Evolutionary conservation across 2,888 invertebrate species (phyloP).

Genomic region (Tenthredo mesomela): DNA sequence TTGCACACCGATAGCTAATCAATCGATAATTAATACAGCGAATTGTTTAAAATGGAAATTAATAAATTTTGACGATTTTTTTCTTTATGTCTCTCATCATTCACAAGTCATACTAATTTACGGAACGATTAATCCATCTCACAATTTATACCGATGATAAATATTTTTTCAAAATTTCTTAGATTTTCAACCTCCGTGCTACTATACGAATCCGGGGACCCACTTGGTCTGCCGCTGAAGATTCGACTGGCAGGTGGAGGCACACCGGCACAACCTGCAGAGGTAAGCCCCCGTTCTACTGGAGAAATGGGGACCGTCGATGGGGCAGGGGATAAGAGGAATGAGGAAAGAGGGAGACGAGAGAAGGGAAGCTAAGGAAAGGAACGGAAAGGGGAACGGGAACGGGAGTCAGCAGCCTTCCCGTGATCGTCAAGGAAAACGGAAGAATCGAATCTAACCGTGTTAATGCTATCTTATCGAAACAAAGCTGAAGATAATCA

Average conservation of each 20-base stretch:
- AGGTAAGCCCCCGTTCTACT: conserved; percentile 71
- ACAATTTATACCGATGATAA: neutral
- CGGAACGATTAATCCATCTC: neutral
- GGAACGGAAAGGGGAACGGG: neutral
- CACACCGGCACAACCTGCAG: conserved; percentile 73
- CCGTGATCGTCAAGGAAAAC: conserved; percentile 13
- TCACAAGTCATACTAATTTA: neutral
- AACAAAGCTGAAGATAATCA: neutral
- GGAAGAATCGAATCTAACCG: conserved; percentile 46
- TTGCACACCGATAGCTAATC: neutral
- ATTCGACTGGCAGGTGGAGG: conserved; percentile 77
- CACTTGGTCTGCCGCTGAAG: conserved; percentile 73
- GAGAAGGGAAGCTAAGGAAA: neutral
- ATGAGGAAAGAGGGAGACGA: conserved; percentile 17
- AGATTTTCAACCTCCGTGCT: conserved; percentile 49
- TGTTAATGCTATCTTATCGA: conserved; percentile 22
- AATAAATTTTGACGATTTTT: neutral
- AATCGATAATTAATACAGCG: neutral
- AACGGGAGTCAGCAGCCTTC: neutral
- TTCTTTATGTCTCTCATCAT: neutral
- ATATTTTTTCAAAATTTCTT: neutral
- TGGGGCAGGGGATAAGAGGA: conserved; percentile 16
- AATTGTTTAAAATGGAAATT: neutral
- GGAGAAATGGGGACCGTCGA: conserved; percentile 54
- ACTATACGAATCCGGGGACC: conserved; percentile 59